Conservation (phyloP, 1,140 invertebrate species). For the Adoxophyes honmai region DNA sequence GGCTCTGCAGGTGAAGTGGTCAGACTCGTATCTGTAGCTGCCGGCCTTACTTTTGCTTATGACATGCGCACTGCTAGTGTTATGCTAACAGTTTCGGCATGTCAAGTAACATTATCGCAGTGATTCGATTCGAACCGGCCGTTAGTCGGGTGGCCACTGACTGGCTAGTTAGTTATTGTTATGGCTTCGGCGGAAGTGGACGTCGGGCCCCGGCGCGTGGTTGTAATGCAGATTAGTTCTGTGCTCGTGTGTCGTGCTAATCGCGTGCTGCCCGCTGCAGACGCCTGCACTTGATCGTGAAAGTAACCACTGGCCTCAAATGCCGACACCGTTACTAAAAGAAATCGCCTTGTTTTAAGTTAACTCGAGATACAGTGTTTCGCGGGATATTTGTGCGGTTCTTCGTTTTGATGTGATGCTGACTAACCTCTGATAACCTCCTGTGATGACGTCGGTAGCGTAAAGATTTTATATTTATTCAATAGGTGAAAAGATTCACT, state of each 20-base stretch:
- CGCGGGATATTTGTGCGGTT: background rate
- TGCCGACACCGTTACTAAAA: slow-evolving; percentile 63
- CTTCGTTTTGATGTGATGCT: background rate
- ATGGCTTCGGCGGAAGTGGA: slow-evolving; percentile 49
- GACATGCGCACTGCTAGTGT: slow-evolving; percentile 2
- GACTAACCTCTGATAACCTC: slow-evolving; percentile 1
- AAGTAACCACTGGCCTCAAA: slow-evolving; percentile 71
- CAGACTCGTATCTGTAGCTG: background rate
- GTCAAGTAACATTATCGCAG: slow-evolving; percentile 17
- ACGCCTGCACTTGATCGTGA: slow-evolving; percentile 66
- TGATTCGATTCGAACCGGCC: slow-evolving; percentile 9
- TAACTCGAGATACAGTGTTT: background rate
- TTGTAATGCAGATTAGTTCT: slow-evolving; percentile 22
- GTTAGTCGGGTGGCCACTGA: background rate
- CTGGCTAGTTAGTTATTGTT: slow-evolving; percentile 38
- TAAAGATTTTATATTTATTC: no score
- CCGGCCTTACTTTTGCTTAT: background rate
- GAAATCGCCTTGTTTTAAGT: slow-evolving; percentile 41
- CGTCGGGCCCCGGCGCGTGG: slow-evolving; percentile 23
- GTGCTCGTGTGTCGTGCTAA: slow-evolving; percentile 29
- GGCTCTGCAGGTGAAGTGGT: background rate
- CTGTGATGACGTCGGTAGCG: background rate
- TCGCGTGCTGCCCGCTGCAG: slow-evolving; percentile 42
- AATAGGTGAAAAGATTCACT: no score
- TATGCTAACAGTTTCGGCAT: slow-evolving; percentile 16